These are phyloP conservation scores for Halcyon leucocephala DNA, from an alignment of 2,797 vertebrate species.

Conservation along the genomic window DNA sequence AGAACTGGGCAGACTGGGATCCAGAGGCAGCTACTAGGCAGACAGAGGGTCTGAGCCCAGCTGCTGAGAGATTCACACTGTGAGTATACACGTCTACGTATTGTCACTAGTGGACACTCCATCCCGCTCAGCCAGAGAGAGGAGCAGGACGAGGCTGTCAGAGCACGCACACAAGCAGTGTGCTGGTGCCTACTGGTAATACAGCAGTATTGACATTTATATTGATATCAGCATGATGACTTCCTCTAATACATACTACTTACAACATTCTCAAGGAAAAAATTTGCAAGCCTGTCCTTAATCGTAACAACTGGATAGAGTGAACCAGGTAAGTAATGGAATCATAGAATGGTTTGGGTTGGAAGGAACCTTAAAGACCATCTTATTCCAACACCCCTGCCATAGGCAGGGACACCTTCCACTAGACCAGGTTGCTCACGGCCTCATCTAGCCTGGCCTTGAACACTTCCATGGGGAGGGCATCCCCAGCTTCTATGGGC, in stretches of 20 bases:
- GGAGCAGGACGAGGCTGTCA: neutral
- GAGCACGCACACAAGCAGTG: rapidly evolving
- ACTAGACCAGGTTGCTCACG: neutral
- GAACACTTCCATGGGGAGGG: neutral
- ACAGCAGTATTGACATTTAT: neutral
- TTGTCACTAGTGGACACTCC: neutral
- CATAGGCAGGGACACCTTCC: neutral
- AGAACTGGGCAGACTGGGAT: neutral
- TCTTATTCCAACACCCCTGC: neutral
- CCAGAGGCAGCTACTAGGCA: neutral
- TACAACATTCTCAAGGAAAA: neutral
- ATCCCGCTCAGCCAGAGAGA: neutral
- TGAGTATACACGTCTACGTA: neutral
- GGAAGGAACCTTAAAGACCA: neutral
- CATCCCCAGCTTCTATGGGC: too few species aligned
- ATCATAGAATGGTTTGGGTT: neutral
- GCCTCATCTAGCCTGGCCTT: neutral
- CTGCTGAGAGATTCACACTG: neutral
- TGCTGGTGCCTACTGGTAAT: neutral
- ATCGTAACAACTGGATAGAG: neutral
- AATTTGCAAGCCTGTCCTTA: neutral
- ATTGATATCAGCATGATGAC: neutral
- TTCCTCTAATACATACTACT: neutral
- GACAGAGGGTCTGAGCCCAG: neutral
- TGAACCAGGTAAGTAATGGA: neutral